Evolutionary conservation across 1,140 invertebrate genomes (phyloP), one percentile per base, ranked within the genome.

Genomic region (Musca vetustissima): DNA sequence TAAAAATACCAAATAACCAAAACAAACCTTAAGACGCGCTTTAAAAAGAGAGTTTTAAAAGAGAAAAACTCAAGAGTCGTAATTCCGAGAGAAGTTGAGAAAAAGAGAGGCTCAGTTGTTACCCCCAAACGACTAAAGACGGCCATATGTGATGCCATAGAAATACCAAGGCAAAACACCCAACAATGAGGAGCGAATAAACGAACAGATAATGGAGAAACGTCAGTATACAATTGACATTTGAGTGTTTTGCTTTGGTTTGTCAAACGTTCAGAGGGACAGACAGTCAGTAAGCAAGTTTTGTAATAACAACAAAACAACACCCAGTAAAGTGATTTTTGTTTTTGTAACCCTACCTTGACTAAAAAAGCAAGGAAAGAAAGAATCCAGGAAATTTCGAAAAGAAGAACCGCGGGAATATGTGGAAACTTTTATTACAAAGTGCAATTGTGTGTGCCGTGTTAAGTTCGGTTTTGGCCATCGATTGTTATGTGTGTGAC

Each of bases 401-500:
- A 28, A 28, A 28, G 22, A 55, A 55, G 19, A 55, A 55, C 21
- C 21, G 13, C 24, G 22, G 52, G 9, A 57, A 66, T 25, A 69
- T 69, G 61, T 65, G 19, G 53, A 22, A 53, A 14, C 17, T 69
- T 0, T 43, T 67, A 14, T 57, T 68, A 49, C 47, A 48, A 47
- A 14, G 67, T 17, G 11, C 67, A 15, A 53, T 71, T 25, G 11
- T 66, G 9, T 19, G 22, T 83, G 91, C 67, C 0, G 47, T 47
- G 14, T 15, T 66, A 49, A 59, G 64, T 28, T 47, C 55, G 2
- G 90, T 85, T 70, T 57, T 80, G 72, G 87, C 88, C 72, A 89
- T 96, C 73, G 83, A 89, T 70, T 98, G 96, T 82, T 97, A 94
- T 83, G 92, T 94, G 78, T 98, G 96, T 85, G 89, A 88, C 70